Conservation (phyloP, 2,113 vertebrate species). For the Helogale parvula region DNA sequence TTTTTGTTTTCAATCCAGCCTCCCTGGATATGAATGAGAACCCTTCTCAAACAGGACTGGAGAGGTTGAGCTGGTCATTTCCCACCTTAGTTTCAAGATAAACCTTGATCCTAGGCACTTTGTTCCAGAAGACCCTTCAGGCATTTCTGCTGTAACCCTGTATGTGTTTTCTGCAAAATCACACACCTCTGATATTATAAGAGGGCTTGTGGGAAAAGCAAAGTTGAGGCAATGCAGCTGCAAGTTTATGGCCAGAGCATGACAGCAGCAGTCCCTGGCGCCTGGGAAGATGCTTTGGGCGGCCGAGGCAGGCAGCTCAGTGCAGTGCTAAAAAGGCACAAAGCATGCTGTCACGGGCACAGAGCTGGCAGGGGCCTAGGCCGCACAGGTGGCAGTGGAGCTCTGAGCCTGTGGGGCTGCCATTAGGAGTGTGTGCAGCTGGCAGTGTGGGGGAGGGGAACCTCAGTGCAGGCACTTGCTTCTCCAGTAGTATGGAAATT, state of each 20-base stretch:
- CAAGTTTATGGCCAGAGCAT: background rate
- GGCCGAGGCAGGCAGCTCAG: background rate
- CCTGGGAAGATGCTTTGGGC: background rate
- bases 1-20: background rate
- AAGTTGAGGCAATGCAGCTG: background rate
- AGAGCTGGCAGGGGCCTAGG: background rate
- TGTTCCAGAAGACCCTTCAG: background rate
- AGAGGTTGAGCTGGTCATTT: background rate
- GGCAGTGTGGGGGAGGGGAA: background rate
- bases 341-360: background rate
- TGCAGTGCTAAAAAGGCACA: background rate
- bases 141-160: background rate
- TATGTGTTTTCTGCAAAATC: background rate
- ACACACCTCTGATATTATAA: background rate
- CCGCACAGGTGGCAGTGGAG: background rate
- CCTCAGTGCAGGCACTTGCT: background rate
- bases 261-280: background rate
- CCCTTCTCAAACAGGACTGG: background rate
- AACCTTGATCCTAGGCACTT: background rate
- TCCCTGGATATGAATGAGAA: background rate
- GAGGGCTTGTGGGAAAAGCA: background rate
- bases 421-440: background rate
- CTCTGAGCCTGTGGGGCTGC: background rate
- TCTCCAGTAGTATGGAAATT: background rate
- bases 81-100: background rate